phyloP scores from a whole-genome alignment of 2,888 invertebrate genomes.

The Cosmia pyralina region DNA sequence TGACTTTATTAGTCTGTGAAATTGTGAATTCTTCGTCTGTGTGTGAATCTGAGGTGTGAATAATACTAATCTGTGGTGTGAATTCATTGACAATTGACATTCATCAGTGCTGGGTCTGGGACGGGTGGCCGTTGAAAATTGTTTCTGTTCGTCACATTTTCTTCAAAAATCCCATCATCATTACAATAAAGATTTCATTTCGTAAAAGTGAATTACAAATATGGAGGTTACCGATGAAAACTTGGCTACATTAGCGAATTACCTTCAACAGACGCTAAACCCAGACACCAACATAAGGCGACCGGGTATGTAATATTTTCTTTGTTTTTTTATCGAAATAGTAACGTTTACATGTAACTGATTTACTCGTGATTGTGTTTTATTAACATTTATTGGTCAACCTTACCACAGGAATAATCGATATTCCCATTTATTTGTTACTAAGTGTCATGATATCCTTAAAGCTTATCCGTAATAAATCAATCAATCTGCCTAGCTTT shows the following conservation, averaged over 20 bases:
- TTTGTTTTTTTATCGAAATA: slow-evolving; percentile 13
- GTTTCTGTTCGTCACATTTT: slow-evolving; percentile 10
- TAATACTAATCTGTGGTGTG: no score
- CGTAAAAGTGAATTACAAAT: slow-evolving; percentile 1
- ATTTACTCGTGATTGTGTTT: neutral
- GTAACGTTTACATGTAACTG: neutral
- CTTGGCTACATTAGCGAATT: slow-evolving; percentile 94
- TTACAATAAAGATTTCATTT: neutral
- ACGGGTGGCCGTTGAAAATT: slow-evolving; percentile 19
- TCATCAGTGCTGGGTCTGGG: no score
- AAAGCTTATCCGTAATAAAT: neutral
- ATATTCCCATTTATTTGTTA: neutral
- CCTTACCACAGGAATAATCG: neutral
- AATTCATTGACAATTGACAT: no score
- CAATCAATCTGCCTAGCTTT: no score
- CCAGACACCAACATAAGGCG: slow-evolving; percentile 95
- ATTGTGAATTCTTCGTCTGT: no score
- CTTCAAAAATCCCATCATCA: neutral
- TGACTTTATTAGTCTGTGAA: no score
- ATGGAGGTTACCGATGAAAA: slow-evolving; percentile 98
- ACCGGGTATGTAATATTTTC: slow-evolving; percentile 92
- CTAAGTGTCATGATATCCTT: slow-evolving; percentile 18
- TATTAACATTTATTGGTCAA: neutral
- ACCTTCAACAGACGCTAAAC: slow-evolving; percentile 96
- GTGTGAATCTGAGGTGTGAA: no score